Evolutionary conservation across 2,797 vertebrate genomes (phyloP), one percentile per base, ranked within the genome.

Genomic region (Peromyscus attwateri): DNA sequence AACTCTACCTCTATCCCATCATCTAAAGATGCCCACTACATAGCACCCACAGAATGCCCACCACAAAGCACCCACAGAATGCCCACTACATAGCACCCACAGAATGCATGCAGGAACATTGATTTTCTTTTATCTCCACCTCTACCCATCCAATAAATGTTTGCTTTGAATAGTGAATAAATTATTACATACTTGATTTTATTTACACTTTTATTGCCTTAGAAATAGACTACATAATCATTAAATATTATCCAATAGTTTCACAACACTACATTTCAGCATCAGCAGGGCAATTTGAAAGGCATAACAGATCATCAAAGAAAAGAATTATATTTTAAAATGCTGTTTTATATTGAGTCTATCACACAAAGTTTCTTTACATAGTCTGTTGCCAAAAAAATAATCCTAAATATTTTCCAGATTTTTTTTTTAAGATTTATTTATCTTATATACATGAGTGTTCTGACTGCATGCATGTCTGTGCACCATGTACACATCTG

Each of bases 161-260:
- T 81, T 96, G 40, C 68, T 92, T 34, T 95, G 31, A 90, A 76
- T 87, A 81, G 52, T 64, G 25, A 90, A 91, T 88, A 87, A 92
- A 29, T 37, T 55, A 62, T 43, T 60, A 60, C 89, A 82, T 90
- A 9, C 75, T 83, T 49, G 62, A 17, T 83, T 89, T 97, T 94
- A 52, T 79, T 92, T 92, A 43, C 52, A 82, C 21, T 89, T 94
- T 92, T 71, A 66, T 66, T 94, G 25, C 68, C 87, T 92, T 85
- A 89, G 29, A 94, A 94, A 91, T 64, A 87, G 40, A 82, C 40
- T 77, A 92, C 82, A 89, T 88, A 21, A 90, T 66, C 46, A 73
- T 70, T 91, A 91, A 90, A 52, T 93, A 68, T 73, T 82, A 89
- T 17, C 34, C 43, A 89, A 0, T 85, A 87, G 23, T 64, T 95